phyloP scores from a whole-genome alignment of 2,797 vertebrate species.

The Cetoscarus ocellatus region DNA sequence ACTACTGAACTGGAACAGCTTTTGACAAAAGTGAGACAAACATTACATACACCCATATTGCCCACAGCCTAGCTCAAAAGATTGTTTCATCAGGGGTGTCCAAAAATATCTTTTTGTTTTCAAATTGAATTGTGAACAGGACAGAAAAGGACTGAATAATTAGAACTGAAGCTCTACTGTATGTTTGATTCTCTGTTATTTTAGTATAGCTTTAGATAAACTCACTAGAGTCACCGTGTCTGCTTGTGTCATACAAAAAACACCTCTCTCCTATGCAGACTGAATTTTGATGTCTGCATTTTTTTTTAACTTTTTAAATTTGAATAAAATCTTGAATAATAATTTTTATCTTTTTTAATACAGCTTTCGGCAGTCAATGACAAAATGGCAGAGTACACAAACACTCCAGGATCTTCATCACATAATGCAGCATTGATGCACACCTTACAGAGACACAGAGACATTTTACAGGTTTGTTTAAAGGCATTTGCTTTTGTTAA shows the following conservation, averaged over 20 bases:
- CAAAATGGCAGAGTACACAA: conserved; percentile 95
- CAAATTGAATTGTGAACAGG: too few species aligned
- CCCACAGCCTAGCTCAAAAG: not conserved
- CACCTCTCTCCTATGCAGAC: too few species aligned
- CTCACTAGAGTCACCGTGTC: too few species aligned
- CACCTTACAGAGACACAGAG: conserved; percentile 94
- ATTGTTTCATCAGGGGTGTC: too few species aligned
- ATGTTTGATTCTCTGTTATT: too few species aligned
- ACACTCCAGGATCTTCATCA: conserved; percentile 87
- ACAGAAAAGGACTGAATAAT: too few species aligned
- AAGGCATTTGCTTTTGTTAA: not conserved
- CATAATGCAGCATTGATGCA: conserved; percentile 94
- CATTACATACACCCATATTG: not conserved
- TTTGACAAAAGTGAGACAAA: conserved; percentile 88
- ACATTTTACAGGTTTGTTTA: conserved; percentile 91
- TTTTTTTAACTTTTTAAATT: too few species aligned
- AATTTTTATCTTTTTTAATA: not conserved
- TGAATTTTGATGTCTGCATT: too few species aligned
- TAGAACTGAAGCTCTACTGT: too few species aligned
- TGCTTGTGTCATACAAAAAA: too few species aligned
- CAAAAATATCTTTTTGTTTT: too few species aligned
- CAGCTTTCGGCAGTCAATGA: conserved; percentile 93
- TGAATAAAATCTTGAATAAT: not conserved
- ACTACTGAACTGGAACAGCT: conserved; percentile 95
- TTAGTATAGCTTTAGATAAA: too few species aligned